Evolutionary conservation across 2,888 invertebrate genomes (phyloP).

Genomic region (Aspidiotus destructor): DNA sequence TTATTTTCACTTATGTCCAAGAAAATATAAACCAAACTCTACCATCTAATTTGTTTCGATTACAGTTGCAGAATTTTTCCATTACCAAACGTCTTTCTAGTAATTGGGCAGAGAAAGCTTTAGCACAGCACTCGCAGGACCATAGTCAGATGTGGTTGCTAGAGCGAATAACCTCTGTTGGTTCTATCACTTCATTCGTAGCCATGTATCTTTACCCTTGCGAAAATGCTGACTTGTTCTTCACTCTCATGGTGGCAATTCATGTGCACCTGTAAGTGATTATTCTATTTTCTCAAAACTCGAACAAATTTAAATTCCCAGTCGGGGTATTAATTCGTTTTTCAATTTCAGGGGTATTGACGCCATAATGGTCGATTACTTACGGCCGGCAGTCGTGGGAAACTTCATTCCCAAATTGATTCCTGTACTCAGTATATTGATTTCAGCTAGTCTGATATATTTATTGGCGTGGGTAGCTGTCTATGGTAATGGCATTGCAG

Average conservation of each 20-base stretch:
- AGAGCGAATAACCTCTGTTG: background rate
- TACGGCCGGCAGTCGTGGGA: constrained; percentile 16
- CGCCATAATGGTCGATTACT: constrained; percentile 12
- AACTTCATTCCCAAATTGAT: constrained; percentile 16
- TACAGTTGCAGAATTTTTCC: too few relatives aligned
- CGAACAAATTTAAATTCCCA: too few relatives aligned
- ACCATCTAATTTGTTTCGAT: too few relatives aligned
- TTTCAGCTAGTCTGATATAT: background rate
- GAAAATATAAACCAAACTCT: too few relatives aligned
- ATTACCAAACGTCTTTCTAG: too few relatives aligned
- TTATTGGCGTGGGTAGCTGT: background rate
- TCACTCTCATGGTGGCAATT: background rate
- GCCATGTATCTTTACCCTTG: background rate
- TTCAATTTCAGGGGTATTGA: constrained; percentile 12
- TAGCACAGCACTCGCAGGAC: background rate
- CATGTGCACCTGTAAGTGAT: background rate
- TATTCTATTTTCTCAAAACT: too few relatives aligned
- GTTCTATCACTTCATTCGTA: background rate
- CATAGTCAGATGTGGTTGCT: background rate
- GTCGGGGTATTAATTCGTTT: background rate
- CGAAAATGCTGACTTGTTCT: background rate
- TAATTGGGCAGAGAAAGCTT: too few relatives aligned
- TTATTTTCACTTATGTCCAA: too few relatives aligned
- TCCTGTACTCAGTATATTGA: background rate
- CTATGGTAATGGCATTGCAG: background rate